phyloP scores from a whole-genome alignment of 2,797 vertebrate genomes.

The Phataginus tricuspis region DNA sequence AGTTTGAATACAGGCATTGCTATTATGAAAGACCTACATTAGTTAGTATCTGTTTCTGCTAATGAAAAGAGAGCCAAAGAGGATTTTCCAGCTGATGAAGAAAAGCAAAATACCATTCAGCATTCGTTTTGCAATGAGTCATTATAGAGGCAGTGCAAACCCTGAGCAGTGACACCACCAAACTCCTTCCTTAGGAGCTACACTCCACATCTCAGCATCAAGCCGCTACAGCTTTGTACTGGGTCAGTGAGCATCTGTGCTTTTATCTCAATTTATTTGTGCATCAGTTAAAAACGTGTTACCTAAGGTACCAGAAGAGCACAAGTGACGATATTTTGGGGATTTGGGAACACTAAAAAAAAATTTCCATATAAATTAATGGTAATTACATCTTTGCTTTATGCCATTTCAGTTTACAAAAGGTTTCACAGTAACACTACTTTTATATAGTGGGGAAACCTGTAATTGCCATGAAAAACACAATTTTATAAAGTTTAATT shows the following conservation, averaged over 20 bases:
- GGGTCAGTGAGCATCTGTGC: background rate
- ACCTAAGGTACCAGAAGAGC: background rate
- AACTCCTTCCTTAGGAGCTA: background rate
- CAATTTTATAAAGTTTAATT: background rate
- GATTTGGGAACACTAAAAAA: background rate
- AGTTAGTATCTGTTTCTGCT: background rate
- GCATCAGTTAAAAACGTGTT: background rate
- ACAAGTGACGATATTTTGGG: background rate
- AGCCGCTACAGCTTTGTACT: background rate
- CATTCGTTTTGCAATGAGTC: background rate
- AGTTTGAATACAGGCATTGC: background rate
- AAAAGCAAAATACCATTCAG: background rate
- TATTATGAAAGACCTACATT: background rate
- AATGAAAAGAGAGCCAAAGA: background rate
- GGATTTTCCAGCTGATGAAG: background rate
- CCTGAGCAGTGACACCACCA: background rate
- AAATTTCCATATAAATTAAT: background rate
- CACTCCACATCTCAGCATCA: background rate
- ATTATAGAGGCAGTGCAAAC: background rate
- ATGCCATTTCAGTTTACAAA: background rate
- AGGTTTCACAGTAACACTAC: background rate
- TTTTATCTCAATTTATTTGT: background rate
- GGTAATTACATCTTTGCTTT: background rate
- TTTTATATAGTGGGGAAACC: background rate
- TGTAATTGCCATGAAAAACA: background rate